A percentile compares a stretch with the other conserved stretches of the same genome.
Evolutionary conservation across 2,797 vertebrate genomes (phyloP).

Genomic region (Neosilurus mollespiculum): DNA sequence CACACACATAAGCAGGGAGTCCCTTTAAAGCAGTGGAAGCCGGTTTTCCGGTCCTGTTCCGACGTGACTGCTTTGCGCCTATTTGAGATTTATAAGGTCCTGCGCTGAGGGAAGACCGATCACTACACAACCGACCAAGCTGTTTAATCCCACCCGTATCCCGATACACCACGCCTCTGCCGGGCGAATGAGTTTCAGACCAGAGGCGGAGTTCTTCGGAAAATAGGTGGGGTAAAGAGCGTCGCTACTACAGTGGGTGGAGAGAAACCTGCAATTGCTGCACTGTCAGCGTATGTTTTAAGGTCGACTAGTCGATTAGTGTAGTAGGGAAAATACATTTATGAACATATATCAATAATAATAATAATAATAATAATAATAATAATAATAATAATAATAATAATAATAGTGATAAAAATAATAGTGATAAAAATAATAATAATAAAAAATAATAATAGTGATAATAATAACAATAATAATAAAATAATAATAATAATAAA

Average conservation of each 20-base stretch:
- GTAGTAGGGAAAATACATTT: not conserved
- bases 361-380: too few relatives aligned
- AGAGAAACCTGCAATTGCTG: constrained; percentile 65
- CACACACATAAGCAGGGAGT: not conserved
- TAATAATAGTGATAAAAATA: too few relatives aligned
- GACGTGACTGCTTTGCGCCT: constrained; percentile 23
- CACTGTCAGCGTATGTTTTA: constrained; percentile 76
- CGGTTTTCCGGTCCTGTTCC: constrained; percentile 38
- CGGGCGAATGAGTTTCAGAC: too few relatives aligned
- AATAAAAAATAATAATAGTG: too few relatives aligned
- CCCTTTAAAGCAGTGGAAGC: not conserved
- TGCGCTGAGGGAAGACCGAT: constrained; percentile 66
- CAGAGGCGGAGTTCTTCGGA: not conserved
- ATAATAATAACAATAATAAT: too few relatives aligned
- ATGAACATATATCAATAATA: not conserved
- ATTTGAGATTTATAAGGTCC: constrained; percentile 35
- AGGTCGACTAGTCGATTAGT: constrained; percentile 59
- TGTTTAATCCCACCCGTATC: constrained; percentile 8
- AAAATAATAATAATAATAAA: too few relatives aligned
- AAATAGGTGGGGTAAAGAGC: not conserved
- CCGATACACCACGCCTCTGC: not conserved
- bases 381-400: too few relatives aligned
- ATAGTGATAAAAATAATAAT: too few relatives aligned
- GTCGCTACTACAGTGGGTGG: not conserved
- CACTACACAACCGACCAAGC: constrained; percentile 50